Evolutionary conservation across 2,113 vertebrate genomes (phyloP), one percentile per base, ranked within the genome.

Genomic region (Condylura cristata): DNA sequence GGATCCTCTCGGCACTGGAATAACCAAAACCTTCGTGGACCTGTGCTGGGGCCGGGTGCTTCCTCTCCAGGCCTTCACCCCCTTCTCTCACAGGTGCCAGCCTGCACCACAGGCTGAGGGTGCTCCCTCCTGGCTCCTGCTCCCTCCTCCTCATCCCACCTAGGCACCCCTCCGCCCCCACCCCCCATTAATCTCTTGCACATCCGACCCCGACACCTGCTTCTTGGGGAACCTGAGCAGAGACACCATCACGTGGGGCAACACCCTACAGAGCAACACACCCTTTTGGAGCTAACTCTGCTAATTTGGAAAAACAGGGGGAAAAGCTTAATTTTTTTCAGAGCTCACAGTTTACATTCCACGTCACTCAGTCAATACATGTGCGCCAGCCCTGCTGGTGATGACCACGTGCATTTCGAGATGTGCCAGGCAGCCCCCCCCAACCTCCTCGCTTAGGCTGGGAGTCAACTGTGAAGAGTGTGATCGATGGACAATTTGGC

Each of bases 331-430:
- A 0, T 14, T 7, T 28, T 37, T 22, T 37, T 28, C 81, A 58
- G 75, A n/a, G 20, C 79, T 65, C 18, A 37, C 1, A n/a, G 63
- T 28, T 72, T 28, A 13, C 30, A 16, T 17, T 5, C 68, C 13
- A 10, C 10, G 16, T 6, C 6, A 16, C 3, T 44, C 60, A n/a
- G 18, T 48, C 13, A 1, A 3, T 16, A 20, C 24, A 1, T 8
- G 28, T 0, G 13, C 2, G 3, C 18, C 0, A 0, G n/a, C 28
- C 78, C 75, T 26, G 30, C 20, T 8, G 22, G 34, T 1, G 41
- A 63, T 0, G 5, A 37, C 46, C 34, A 16, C 0, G 0, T 1
- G 17, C 7, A 1, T 10, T 8, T 2, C n/a, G 51, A 17, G 37
- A 34, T 22, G 5, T 10, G 5, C 9, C 14, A 44, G 51, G 34